Conservation (phyloP, 2,113 vertebrate genomes). For the Poeciliopsis turrubarensis region DNA sequence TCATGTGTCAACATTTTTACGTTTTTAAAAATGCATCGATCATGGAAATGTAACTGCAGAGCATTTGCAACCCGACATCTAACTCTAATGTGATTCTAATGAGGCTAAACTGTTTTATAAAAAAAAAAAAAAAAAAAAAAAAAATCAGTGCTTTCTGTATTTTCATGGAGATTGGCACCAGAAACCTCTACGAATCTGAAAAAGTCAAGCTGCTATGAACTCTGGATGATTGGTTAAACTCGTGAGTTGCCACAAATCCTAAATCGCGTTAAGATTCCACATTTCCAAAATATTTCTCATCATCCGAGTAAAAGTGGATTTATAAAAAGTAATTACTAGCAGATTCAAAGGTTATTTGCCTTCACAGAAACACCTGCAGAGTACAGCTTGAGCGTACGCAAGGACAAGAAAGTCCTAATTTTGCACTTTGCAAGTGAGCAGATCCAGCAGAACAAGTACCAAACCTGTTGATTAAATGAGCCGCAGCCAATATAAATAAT, state of each 20-base stretch:
- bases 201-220: neutral
- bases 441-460: constrained; percentile 4
- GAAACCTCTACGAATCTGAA: too few species aligned
- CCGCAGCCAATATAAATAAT: neutral
- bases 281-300: too few species aligned
- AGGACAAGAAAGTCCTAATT: constrained; percentile 15
- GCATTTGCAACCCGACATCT: neutral
- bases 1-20: too few species aligned
- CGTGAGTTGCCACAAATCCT: neutral
- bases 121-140: neutral
- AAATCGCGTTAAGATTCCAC: too few species aligned
- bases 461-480: constrained; percentile 40
- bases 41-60: neutral
- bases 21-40: too few species aligned
- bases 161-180: too few species aligned
- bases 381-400: neutral
- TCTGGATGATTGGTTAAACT: neutral
- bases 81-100: neutral
- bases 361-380: constrained; percentile 8
- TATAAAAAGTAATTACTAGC: too few species aligned
- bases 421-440: neutral
- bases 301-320: neutral
- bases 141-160: neutral
- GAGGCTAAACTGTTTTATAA: neutral
- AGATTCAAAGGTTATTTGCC: neutral